Percentiles rank a stretch among this genome's conserved stretches.
Evolutionary conservation across 2,113 vertebrate species (phyloP).

Genomic region (Camelus bactrianus): DNA sequence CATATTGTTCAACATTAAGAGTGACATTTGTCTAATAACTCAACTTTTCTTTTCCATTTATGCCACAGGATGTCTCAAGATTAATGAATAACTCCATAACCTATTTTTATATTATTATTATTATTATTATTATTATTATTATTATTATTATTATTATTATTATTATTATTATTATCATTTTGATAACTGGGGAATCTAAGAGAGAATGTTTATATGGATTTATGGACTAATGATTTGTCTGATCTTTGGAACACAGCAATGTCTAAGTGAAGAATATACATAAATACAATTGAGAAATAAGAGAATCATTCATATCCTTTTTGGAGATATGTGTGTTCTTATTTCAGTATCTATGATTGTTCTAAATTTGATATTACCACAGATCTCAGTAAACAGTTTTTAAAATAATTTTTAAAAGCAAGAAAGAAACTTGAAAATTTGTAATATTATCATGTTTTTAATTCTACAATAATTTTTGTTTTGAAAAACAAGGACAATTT

Average conservation of each 20-base stretch:
- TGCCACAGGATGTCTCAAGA: neutral
- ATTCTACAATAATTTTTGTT: neutral
- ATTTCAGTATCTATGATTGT: neutral
- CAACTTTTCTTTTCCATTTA: neutral
- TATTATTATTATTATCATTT: constrained; percentile 16
- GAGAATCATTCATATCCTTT: neutral
- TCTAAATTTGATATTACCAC: neutral
- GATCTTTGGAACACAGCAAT: neutral
- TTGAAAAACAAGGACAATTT: constrained; percentile 32
- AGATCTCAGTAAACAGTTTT: neutral
- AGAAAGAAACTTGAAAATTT: neutral
- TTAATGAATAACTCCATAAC: constrained; percentile 18
- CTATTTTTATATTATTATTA: neutral
- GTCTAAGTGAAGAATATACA: neutral
- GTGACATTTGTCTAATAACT: constrained; percentile 11
- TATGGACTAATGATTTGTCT: neutral
- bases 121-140: too few species aligned
- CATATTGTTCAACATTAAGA: neutral
- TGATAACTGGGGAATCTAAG: neutral
- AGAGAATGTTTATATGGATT: neutral
- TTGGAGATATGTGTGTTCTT: neutral
- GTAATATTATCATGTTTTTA: neutral
- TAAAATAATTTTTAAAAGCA: constrained; percentile 38
- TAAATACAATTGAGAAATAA: neutral
- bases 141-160: too few species aligned